Conservation (phyloP, 2,888 invertebrate genomes). For the Craniophora ligustri region DNA sequence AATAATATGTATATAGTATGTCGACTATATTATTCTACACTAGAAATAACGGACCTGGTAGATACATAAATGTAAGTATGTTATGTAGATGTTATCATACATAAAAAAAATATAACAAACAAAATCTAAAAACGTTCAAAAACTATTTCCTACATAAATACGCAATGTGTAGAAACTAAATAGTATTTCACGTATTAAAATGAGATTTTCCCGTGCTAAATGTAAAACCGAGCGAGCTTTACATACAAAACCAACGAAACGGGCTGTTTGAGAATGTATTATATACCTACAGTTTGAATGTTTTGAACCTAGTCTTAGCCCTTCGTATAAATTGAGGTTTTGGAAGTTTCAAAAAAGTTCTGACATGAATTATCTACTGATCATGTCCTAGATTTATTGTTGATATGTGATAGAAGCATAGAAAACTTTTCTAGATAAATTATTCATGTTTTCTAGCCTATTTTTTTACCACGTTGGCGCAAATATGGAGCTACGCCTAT, state of each 20-base stretch:
- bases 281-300: conserved; percentile 18
- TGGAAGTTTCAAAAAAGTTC: conserved; percentile 50
- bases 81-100: too few relatives aligned
- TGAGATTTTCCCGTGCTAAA: not conserved
- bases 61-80: not conserved
- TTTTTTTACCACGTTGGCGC: conserved; percentile 6
- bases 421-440: conserved; percentile 43
- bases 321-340: conserved; percentile 47
- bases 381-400: conserved; percentile 61
- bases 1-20: too few relatives aligned
- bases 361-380: conserved; percentile 57
- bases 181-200: not conserved
- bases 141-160: not conserved
- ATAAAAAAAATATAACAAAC: not conserved
- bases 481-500: too few relatives aligned
- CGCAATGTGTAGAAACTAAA: not conserved
- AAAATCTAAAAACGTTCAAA: not conserved
- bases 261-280: conserved; percentile 1
- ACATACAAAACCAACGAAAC: conserved; percentile 12
- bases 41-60: conserved; percentile 7
- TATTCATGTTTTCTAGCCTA: conserved; percentile 34
- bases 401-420: conserved; percentile 48
- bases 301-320: conserved; percentile 25
- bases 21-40: conserved; percentile 26
- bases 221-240: conserved; percentile 1